Evolutionary conservation across 2,888 invertebrate genomes (phyloP), one percentile per base, ranked within the genome.

Genomic region (Polydrusus cervinus): DNA sequence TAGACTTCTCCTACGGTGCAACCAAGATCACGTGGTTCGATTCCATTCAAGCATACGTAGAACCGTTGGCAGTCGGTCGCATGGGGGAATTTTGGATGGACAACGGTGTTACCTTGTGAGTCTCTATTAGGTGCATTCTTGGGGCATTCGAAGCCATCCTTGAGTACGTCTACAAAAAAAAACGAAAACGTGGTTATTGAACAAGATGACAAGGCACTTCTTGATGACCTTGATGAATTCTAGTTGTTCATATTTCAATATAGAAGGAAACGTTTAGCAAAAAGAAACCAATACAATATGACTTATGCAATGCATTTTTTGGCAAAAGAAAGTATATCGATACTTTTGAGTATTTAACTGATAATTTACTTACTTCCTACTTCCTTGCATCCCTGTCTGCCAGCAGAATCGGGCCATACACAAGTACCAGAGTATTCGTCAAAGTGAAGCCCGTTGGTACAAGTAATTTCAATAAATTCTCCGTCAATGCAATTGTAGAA

Each of bases 401-500:
- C 93, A 45, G 94, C 93, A 11, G 93, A 87, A 75, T 93, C 94
- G 3, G 96, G 96, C 97, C 97, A 97, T 67, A 96, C 95, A 85
- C 97, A 97, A 68, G 94, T 95, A 71, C 96, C 96, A 53, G 92
- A 92, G 88, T 93, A 94, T 86, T 96, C 96, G 84, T 97, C 96
- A 87, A 96, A 97, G 88, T 95, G 95, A 49, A 97, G 90, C 34
- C 96, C 96, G 78, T 93, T 91, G n/a, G 96, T 95, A 86, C 97
- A 97, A 80, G 91, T 92, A 83, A 92, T 93, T 86, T 95, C 94
- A 67, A 90, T 93, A 65, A 92, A 89, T 34, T 94, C 94, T 66
- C 96, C 96, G 79, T 96, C 94, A 83, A 96, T 95, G 86, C 96
- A 97, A 88, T 95, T 96, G 90, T 90, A 95, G 91, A 96, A 97